Conservation (phyloP, 2,113 vertebrate species). For the Salminus brasiliensis region DNA sequence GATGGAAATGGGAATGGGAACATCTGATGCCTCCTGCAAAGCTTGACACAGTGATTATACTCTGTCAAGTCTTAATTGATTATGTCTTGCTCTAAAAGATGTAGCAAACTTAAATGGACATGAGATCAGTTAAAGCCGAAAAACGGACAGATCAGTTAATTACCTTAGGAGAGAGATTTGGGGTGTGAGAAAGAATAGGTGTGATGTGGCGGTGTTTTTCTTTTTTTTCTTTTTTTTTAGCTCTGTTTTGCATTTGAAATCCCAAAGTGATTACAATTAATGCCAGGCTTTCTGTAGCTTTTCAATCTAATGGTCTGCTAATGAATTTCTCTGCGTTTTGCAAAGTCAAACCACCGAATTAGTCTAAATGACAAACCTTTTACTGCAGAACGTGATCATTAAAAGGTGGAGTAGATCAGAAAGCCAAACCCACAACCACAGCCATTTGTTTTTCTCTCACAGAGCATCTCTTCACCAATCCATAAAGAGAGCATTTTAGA, state of each 20-base stretch:
- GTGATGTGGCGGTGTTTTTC: not conserved
- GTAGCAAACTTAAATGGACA: conserved; percentile 20
- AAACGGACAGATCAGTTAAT: conserved; percentile 22
- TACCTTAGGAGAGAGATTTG: not conserved
- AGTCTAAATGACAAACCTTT: not conserved
- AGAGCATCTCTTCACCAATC: not conserved
- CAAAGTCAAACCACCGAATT: not conserved
- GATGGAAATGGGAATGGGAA: conserved; percentile 29
- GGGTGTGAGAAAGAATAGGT: not conserved
- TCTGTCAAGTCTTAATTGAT: conserved; percentile 44
- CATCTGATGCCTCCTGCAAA: not conserved
- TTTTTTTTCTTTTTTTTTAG: not conserved
- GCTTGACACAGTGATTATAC: conserved; percentile 44
- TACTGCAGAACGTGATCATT: not conserved
- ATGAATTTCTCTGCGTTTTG: not conserved
- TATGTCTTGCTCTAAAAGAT: conserved; percentile 15
- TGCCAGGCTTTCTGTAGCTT: not conserved
- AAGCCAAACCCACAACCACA: not conserved
- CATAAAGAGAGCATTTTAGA: not conserved
- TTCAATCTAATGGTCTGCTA: not conserved
- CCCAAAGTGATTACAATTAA: not conserved
- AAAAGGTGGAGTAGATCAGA: not conserved
- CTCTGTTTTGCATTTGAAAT: not conserved
- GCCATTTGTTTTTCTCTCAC: not conserved
- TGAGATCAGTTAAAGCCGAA: not conserved